Evolutionary conservation across 2,113 vertebrate genomes (phyloP).

Genomic region (Rhynchomys soricoides): DNA sequence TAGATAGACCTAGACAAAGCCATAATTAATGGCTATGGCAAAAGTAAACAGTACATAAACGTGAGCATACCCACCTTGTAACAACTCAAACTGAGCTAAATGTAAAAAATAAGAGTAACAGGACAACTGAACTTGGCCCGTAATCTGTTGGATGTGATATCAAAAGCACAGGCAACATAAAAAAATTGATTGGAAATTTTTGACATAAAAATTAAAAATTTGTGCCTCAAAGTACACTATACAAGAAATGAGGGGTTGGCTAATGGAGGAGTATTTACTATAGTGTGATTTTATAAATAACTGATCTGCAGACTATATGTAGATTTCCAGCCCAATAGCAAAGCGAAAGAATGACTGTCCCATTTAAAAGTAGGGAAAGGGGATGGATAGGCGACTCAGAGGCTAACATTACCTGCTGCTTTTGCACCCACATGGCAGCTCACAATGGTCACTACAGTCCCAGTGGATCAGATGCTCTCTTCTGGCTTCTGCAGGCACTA

Average conservation of each 20-base stretch:
- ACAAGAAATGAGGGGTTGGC: background rate
- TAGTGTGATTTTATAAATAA: background rate
- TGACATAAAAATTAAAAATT: background rate
- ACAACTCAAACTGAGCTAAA: background rate
- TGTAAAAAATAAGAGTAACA: background rate
- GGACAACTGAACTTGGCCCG: background rate
- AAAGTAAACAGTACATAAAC: background rate
- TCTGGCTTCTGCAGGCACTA: background rate
- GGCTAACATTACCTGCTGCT: background rate
- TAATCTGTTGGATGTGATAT: background rate
- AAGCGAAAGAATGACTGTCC: background rate
- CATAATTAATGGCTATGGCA: background rate
- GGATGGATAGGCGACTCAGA: background rate
- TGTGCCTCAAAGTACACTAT: background rate
- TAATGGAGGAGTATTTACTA: background rate
- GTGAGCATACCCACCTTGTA: background rate
- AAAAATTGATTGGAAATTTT: background rate
- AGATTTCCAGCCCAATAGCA: background rate
- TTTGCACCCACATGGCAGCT: background rate
- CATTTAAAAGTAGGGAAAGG: background rate
- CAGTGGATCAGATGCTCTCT: background rate
- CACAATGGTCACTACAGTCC: background rate
- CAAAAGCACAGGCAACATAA: background rate
- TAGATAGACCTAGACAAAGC: background rate
- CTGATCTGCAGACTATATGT: background rate